Percentiles rank a stretch among this genome's conserved stretches.
Evolutionary conservation across 2,888 invertebrate species (phyloP).

Genomic region (Microplitis manilae): DNA sequence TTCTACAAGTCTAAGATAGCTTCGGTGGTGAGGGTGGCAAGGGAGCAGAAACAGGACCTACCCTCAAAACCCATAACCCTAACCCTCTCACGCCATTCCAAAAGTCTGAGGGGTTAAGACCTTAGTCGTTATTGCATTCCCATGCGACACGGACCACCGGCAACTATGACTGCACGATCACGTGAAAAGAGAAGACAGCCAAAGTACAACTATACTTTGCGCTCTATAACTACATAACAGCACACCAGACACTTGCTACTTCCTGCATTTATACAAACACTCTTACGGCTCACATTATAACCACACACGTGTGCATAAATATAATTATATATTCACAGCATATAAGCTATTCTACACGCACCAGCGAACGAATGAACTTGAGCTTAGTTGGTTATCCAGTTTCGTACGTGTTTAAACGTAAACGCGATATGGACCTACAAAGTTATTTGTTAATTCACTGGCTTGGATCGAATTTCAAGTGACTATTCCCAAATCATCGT

Average conservation of each 20-base stretch:
- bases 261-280: neutral
- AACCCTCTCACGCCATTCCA: neutral
- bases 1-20: constrained; percentile 31
- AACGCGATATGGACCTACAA: constrained; percentile 59
- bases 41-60: no score
- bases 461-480: constrained; percentile 53
- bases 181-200: constrained; percentile 35
- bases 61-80: constrained; percentile 10
- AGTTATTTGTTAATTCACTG: constrained; percentile 50
- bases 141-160: constrained; percentile 49
- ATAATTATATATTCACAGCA: constrained; percentile 42
- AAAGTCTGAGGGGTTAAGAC: constrained; percentile 41
- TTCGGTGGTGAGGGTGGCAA: no score
- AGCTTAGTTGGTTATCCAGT: constrained; percentile 67
- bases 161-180: constrained; percentile 35
- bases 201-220: constrained; percentile 5
- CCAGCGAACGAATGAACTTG: constrained; percentile 68
- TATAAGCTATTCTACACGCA: constrained; percentile 70
- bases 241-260: constrained; percentile 16
- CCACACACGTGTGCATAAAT: constrained; percentile 32
- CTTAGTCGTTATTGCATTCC: constrained; percentile 63
- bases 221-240: neutral
- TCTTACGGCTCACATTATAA: neutral
- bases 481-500: constrained; percentile 43
- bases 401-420: constrained; percentile 68